Conservation (phyloP, 2,113 vertebrate species). For the Ascaphus truei region DNA sequence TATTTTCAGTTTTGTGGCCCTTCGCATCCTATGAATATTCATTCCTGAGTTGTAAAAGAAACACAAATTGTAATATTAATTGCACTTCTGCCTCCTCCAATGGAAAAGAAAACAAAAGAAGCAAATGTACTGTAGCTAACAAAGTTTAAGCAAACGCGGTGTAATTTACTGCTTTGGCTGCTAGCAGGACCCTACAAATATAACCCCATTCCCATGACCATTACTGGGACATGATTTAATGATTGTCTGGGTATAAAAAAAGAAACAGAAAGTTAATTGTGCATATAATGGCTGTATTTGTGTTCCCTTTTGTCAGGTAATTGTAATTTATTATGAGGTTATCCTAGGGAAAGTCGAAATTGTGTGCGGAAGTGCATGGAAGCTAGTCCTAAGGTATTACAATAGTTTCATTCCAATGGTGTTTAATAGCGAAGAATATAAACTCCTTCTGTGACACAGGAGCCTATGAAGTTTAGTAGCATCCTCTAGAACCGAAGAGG, state of each 20-base stretch:
- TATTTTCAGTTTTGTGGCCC: slow-evolving; percentile 34
- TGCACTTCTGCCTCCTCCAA: slow-evolving; percentile 35
- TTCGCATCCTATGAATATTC: slow-evolving; percentile 61
- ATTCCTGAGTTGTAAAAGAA: slow-evolving; percentile 61
- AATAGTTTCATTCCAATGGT: too few species aligned
- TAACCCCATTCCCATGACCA: slow-evolving; percentile 51
- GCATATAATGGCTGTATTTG: not conserved
- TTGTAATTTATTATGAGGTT: not conserved
- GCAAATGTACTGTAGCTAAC: slow-evolving; percentile 75
- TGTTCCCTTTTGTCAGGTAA: not conserved
- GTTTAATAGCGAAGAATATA: too few species aligned
- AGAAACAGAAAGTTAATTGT: not conserved
- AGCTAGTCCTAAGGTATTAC: too few species aligned
- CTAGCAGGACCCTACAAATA: slow-evolving; percentile 58
- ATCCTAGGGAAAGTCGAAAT: not conserved
- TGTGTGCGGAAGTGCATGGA: too few species aligned
- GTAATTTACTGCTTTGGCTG: slow-evolving; percentile 64
- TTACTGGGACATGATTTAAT: slow-evolving; percentile 56
- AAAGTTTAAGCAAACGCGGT: slow-evolving; percentile 66
- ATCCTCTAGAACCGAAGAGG: too few species aligned
- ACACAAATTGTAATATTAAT: slow-evolving; percentile 63
- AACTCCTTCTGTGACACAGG: too few species aligned
- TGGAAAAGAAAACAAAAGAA: slow-evolving; percentile 72
- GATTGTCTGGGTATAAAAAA: slow-evolving; percentile 35
- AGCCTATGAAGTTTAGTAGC: too few species aligned